These are phyloP conservation scores for Wasmannia auropunctata DNA, from an alignment of 1,140 invertebrate species.

Conservation along the genomic window DNA sequence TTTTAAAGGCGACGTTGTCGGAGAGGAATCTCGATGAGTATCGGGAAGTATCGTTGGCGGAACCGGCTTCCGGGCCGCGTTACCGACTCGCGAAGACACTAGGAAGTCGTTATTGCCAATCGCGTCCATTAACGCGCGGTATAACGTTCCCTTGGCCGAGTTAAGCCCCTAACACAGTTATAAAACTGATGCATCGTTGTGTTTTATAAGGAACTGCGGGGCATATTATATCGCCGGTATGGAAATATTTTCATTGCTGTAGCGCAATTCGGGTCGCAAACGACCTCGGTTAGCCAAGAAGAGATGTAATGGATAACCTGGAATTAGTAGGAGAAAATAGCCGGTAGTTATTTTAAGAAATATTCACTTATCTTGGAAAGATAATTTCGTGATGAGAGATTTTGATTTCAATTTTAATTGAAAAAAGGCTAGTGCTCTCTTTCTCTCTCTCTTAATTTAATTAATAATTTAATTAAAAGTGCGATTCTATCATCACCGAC, in stretches of 20 bases:
- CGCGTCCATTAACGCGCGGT: constrained; percentile 65
- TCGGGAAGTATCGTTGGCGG: constrained; percentile 58
- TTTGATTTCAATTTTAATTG: background rate
- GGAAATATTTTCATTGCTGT: constrained; percentile 41
- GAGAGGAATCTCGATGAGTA: constrained; percentile 72
- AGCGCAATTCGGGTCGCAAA: background rate
- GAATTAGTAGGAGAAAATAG: constrained; percentile 25
- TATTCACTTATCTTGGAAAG: background rate
- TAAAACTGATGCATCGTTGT: constrained; percentile 52
- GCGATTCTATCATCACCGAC: background rate
- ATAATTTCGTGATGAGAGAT: background rate
- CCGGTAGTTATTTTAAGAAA: constrained; percentile 18
- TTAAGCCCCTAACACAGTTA: constrained; percentile 14
- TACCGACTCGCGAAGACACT: constrained; percentile 46
- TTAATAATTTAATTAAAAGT: background rate
- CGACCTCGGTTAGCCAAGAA: background rate
- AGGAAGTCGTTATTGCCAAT: constrained; percentile 64
- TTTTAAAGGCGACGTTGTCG: constrained; percentile 73
- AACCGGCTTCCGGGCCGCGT: constrained; percentile 45
- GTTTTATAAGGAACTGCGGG: constrained; percentile 24
- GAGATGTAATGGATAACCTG: constrained; percentile 17
- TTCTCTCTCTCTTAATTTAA: background rate
- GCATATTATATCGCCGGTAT: constrained; percentile 10
- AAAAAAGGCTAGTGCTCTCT: too few species aligned
- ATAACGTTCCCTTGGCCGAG: background rate